phyloP scores from a whole-genome alignment of 2,797 vertebrate species.

The Alauda arvensis region DNA sequence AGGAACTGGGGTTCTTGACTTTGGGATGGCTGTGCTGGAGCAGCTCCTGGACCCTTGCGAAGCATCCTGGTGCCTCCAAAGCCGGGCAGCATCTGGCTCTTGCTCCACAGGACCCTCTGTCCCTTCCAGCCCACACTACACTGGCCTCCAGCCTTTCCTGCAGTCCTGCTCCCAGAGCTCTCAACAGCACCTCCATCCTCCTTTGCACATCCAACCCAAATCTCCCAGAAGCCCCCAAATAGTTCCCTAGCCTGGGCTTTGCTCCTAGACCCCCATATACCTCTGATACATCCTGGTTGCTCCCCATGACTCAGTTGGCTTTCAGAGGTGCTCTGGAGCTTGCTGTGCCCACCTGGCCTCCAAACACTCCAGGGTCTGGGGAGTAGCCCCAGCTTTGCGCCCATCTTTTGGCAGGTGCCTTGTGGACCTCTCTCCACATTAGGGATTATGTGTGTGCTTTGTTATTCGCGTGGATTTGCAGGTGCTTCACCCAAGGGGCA shows the following conservation, averaged over 20 bases:
- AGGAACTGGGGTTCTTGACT: neutral
- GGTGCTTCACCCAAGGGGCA: neutral
- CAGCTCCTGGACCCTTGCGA: neutral
- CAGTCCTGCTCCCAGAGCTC: neutral
- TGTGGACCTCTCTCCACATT: accelerated
- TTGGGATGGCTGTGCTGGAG: accelerated
- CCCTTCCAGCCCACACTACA: neutral
- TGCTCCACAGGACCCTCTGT: neutral
- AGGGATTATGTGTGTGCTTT: accelerated
- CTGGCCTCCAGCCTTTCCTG: neutral
- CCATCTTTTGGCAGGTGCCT: neutral
- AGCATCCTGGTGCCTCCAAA: neutral
- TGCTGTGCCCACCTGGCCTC: neutral
- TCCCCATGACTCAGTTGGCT: too few species aligned
- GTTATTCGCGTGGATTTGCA: accelerated
- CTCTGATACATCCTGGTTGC: neutral
- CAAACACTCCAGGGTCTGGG: accelerated
- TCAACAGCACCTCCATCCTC: neutral
- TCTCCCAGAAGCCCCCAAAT: neutral
- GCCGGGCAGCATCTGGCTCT: neutral
- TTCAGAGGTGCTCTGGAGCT: neutral
- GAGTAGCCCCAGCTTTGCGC: neutral
- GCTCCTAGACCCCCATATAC: accelerated
- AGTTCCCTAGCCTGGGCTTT: neutral
- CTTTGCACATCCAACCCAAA: neutral